Conservation (phyloP, 2,888 invertebrate genomes). For the Hyposoter didymator region DNA sequence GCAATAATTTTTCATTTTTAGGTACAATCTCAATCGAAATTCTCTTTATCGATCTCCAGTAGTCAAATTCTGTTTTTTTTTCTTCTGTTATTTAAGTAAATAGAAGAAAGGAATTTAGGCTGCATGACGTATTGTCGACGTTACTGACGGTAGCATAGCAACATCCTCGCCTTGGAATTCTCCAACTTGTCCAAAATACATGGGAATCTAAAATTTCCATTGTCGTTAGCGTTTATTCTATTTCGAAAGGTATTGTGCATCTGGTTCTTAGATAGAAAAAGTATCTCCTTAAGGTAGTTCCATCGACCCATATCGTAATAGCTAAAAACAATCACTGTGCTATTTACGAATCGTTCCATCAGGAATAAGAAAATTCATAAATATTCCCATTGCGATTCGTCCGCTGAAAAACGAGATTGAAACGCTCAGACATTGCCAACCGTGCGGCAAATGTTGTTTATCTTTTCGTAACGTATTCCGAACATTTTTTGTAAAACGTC, state of each 20-base stretch:
- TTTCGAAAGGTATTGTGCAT: slow-evolving; percentile 82
- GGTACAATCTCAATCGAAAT: background rate
- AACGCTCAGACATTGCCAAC: background rate
- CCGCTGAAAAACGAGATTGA: background rate
- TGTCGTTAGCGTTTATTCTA: slow-evolving; percentile 69
- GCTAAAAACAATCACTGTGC: background rate
- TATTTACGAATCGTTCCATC: background rate
- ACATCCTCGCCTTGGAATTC: slow-evolving; percentile 40
- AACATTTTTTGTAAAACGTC: background rate
- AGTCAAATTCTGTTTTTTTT: background rate
- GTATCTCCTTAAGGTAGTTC: slow-evolving; percentile 23
- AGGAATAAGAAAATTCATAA: background rate
- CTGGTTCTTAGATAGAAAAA: slow-evolving; percentile 80
- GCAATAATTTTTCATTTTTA: background rate
- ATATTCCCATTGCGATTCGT: background rate
- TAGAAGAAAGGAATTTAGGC: slow-evolving; percentile 35
- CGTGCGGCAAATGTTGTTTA: background rate
- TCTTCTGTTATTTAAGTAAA: slow-evolving; percentile 12
- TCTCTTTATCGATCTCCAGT: background rate
- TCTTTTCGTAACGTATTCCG: background rate
- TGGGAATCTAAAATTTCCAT: slow-evolving; percentile 16
- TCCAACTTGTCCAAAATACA: slow-evolving; percentile 36
- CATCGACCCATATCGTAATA: background rate
- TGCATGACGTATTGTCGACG: slow-evolving; percentile 57
- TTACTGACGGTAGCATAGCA: slow-evolving; percentile 36